Conservation (phyloP, 2,113 vertebrate species). For the Macaca mulatta region DNA sequence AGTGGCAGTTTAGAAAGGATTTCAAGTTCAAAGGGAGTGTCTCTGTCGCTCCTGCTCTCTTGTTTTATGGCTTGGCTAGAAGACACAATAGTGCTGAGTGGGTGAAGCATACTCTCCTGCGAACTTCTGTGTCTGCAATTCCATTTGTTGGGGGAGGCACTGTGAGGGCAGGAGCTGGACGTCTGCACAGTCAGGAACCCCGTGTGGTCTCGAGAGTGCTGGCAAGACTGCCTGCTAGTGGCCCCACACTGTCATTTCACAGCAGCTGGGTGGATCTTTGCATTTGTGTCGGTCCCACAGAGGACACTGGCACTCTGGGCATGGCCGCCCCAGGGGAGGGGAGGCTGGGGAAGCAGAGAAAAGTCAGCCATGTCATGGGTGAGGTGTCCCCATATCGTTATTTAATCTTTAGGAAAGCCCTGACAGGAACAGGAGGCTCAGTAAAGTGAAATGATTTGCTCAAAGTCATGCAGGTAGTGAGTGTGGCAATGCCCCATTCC, state of each 20-base stretch:
- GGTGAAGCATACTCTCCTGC: constrained; percentile 74
- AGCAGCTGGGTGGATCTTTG: not conserved
- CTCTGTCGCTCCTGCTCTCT: constrained; percentile 73
- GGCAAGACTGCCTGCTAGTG: not conserved
- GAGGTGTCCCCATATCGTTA: not conserved
- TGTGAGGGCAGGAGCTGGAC: not conserved
- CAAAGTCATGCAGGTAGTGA: not conserved
- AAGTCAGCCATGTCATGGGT: not conserved
- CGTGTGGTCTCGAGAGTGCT: not conserved
- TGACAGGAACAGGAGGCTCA: not conserved
- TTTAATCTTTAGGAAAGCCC: not conserved
- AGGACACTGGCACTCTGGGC: not conserved
- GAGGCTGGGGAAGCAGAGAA: not conserved
- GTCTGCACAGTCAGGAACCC: constrained; percentile 58
- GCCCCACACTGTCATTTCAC: not conserved
- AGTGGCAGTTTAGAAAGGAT: constrained; percentile 80
- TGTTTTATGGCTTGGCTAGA: constrained; percentile 80
- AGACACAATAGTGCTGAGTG: constrained; percentile 77
- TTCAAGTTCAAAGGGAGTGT: constrained; percentile 82
- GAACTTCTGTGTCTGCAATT: constrained; percentile 54
- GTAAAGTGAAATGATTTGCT: not conserved
- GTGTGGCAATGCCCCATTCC: not conserved
- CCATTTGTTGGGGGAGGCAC: constrained; percentile 22
- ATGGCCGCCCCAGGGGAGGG: not conserved
- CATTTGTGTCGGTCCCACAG: not conserved